Conservation (phyloP, 64 coral and sea anemone species). For the Dendrophyllia cribrosa region DNA sequence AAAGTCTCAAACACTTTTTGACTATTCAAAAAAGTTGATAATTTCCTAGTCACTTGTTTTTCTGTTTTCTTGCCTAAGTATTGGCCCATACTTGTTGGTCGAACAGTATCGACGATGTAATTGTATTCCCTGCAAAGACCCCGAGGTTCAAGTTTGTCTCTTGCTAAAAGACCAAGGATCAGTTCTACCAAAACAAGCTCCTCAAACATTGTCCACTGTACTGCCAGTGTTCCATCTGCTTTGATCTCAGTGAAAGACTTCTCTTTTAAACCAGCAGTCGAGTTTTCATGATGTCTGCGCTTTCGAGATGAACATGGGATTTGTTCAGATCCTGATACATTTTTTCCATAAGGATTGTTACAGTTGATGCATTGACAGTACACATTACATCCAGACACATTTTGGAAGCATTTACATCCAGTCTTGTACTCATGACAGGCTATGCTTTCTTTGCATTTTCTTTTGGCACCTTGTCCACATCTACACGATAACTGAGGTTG, state of each 20-base stretch:
- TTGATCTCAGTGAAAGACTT: slow-evolving; percentile 48
- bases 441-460: slow-evolving; percentile 12
- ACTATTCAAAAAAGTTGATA: slow-evolving; percentile 41
- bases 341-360: neutral
- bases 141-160: slow-evolving; percentile 36
- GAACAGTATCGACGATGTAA: slow-evolving; percentile 37
- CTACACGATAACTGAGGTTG: neutral
- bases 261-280: slow-evolving; percentile 5
- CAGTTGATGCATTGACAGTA: slow-evolving; percentile 26
- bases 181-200: slow-evolving; percentile 63
- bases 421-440: slow-evolving; percentile 33
- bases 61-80: slow-evolving; percentile 56
- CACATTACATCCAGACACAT: slow-evolving; percentile 27
- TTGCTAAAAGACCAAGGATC: slow-evolving; percentile 41
- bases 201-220: slow-evolving; percentile 65
- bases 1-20: slow-evolving; percentile 60
- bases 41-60: slow-evolving; percentile 48
- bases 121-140: slow-evolving; percentile 49
- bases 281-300: neutral
- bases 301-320: too few relatives aligned
- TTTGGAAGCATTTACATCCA: slow-evolving; percentile 48
- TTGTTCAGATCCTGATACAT: neutral
- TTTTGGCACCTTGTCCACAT: slow-evolving; percentile 46
- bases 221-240: slow-evolving; percentile 27
- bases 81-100: slow-evolving; percentile 38